Evolutionary conservation across 2,797 vertebrate species (phyloP).

Genomic region (Apodemus agrarius): DNA sequence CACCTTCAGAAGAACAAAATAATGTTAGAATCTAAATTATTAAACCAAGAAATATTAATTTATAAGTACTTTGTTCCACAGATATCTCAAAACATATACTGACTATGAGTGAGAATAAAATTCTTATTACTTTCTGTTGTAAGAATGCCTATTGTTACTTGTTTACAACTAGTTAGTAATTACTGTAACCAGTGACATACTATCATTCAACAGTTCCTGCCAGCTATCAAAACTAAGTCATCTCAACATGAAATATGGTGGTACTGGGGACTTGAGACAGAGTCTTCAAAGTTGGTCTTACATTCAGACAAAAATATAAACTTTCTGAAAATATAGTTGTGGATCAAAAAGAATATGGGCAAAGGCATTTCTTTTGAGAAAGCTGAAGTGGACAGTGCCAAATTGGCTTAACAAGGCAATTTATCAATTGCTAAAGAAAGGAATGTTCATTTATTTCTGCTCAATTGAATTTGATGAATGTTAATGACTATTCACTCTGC

Average conservation of each 20-base stretch:
- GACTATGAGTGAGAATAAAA: not conserved
- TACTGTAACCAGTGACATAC: not conserved
- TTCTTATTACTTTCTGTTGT: not conserved
- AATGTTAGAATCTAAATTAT: not conserved
- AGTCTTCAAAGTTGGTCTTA: accelerated
- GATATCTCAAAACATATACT: not conserved
- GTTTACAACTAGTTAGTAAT: not conserved
- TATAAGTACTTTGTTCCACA: not conserved
- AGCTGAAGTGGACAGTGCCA: not conserved
- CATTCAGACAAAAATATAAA: not conserved
- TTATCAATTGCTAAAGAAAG: not conserved
- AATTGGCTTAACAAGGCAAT: not conserved
- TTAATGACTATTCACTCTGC: accelerated
- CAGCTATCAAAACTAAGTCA: not conserved
- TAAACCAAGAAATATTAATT: not conserved
- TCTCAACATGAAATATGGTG: not conserved
- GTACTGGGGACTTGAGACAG: not conserved
- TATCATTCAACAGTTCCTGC: not conserved
- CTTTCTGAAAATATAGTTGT: not conserved
- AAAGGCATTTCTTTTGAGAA: not conserved
- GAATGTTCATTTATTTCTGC: not conserved
- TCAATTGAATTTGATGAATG: not conserved
- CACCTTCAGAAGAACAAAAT: not conserved
- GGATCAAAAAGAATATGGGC: not conserved
- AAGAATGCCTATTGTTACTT: not conserved